These are phyloP conservation scores for Neria commutata DNA, from an alignment of 2,888 invertebrate genomes.

Conservation along the genomic window DNA sequence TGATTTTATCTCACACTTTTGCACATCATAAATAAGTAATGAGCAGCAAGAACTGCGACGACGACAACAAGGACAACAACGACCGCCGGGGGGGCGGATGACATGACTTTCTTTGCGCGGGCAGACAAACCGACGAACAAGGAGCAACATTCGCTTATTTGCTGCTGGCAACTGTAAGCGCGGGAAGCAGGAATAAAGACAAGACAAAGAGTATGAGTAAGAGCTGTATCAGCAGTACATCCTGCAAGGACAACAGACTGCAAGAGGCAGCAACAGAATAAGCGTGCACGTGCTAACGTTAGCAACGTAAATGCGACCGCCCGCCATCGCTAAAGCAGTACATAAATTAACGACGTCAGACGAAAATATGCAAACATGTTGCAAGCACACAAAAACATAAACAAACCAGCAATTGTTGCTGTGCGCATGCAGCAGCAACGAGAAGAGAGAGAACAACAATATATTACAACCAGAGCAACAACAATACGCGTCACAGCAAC, in stretches of 20 bases:
- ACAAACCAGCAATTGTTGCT: too few species aligned
- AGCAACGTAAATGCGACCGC: slow-evolving; percentile 32
- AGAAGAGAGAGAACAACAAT: slow-evolving; percentile 25
- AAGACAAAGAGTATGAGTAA: not conserved
- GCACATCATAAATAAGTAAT: slow-evolving; percentile 22
- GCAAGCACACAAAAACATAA: too few species aligned
- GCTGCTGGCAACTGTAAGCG: not conserved
- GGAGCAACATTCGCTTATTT: too few species aligned
- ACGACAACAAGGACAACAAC: not conserved
- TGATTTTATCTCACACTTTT: slow-evolving; percentile 9
- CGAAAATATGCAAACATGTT: too few species aligned
- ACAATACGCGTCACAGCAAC: slow-evolving; percentile 16
- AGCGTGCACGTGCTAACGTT: slow-evolving; percentile 36
- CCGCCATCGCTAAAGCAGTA: too few species aligned
- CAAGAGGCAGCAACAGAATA: not conserved
- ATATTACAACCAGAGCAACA: slow-evolving; percentile 1
- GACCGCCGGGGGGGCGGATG: too few species aligned
- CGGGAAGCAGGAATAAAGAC: not conserved
- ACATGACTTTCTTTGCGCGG: too few species aligned
- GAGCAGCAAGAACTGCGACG: slow-evolving; percentile 4
- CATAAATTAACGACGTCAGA: too few species aligned
- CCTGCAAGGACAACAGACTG: slow-evolving; percentile 4
- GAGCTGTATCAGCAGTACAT: not conserved
- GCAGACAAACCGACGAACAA: too few species aligned
- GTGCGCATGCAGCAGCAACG: too few species aligned